Evolutionary conservation across 2,888 invertebrate species (phyloP), one percentile per base, ranked within the genome.

Genomic region (Oscheius sp.): DNA sequence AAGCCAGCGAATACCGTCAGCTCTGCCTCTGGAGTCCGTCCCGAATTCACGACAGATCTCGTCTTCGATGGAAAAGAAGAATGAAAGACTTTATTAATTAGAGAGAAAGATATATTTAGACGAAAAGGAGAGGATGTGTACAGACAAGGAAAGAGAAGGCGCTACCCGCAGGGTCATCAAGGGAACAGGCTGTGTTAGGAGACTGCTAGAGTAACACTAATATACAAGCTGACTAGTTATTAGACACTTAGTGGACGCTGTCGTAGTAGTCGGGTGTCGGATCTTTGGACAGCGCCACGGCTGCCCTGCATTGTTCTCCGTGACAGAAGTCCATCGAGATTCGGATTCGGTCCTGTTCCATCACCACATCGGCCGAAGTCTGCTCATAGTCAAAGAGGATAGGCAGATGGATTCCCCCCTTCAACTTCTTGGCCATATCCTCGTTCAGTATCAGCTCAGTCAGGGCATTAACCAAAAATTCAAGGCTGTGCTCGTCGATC

Each of bases 351-450:
- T 84, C 86, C 58, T 87, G 83, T 76, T 88, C 88, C 74, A 87
- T 85, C 7, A 76, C 79, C 21, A 88, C 84, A 68, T 86, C 82
- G 47, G 83, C 71, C 7, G 73, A 70, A 71, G 71, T 73, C 75
- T 88, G 88, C 35, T 88, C 87, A 71, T 87, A 88, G 77, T 88
- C 88, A 74, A 88, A 84, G 71, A 88, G 80, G 29, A 88, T 88
- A 21, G 88, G 88, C 47, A 88, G 75, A 42, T 84, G 85, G 60
- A 88, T 85, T 48, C 85, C 82, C 73, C 86, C 86, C 75, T 86
- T 86, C 62, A 88, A 74, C 73, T 88, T 88, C 74, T 85, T 83
- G 2, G 84, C 81, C 84, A 88, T 88, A 60, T 88, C 88, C 51
- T 88, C 88, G 47, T 86, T 85, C 42, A 88, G 82, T 70, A 88